These are phyloP conservation scores for Corvus hawaiiensis DNA, from an alignment of 2,113 vertebrate genomes.

Conservation along the genomic window DNA sequence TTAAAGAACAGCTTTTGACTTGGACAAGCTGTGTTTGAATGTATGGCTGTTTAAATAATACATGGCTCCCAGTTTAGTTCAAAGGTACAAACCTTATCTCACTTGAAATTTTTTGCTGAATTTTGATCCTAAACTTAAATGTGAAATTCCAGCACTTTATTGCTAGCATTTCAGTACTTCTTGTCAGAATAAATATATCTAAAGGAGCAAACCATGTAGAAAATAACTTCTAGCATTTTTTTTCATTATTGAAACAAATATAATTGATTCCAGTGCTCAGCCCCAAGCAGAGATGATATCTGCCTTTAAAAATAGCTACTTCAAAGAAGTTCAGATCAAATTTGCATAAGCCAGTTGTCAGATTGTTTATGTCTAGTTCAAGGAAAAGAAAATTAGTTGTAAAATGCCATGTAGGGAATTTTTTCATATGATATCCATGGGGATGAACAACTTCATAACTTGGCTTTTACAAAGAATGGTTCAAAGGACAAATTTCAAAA, in stretches of 20 bases:
- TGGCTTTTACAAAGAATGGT: neutral
- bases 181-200: constrained; percentile 52
- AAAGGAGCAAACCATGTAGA: constrained; percentile 58
- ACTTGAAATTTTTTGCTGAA: constrained; percentile 9
- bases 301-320: constrained; percentile 69
- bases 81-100: neutral
- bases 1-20: neutral
- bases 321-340: constrained; percentile 67
- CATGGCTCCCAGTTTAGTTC: neutral
- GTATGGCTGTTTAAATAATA: neutral
- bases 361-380: constrained; percentile 66
- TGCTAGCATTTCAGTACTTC: constrained; percentile 29
- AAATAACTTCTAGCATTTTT: constrained; percentile 61
- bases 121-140: neutral
- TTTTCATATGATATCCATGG: constrained; percentile 40
- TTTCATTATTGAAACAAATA: constrained; percentile 44
- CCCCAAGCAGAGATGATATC: constrained; percentile 63
- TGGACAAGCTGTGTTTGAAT: neutral
- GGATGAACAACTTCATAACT: neutral
- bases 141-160: constrained; percentile 21
- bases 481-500: constrained; percentile 33
- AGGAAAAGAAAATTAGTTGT: constrained; percentile 63
- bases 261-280: constrained; percentile 45
- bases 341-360: constrained; percentile 68
- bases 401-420: constrained; percentile 58